Conservation (phyloP, 2,113 vertebrate species). For the Papio anubis region DNA sequence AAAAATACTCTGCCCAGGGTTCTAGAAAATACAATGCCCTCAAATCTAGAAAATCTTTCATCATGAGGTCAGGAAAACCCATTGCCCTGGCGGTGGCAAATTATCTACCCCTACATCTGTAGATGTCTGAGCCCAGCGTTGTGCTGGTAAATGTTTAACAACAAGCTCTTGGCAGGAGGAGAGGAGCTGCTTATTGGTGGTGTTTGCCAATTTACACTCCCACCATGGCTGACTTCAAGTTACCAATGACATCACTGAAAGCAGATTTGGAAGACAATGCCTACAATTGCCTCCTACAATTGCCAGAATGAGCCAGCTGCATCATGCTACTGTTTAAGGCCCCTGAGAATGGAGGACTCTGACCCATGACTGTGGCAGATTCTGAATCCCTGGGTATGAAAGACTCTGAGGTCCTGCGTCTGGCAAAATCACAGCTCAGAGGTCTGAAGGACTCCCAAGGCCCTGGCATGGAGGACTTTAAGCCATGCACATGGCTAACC, state of each 20-base stretch:
- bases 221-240: neutral
- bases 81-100: neutral
- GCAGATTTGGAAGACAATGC: neutral
- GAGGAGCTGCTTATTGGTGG: too few relatives aligned
- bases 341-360: neutral
- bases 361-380: neutral
- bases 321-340: neutral
- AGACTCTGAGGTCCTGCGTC: neutral
- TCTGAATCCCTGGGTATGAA: neutral
- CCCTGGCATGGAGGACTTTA: neutral
- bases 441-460: neutral
- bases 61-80: neutral
- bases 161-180: neutral
- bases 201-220: neutral
- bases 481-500: fast-evolving
- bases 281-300: fast-evolving
- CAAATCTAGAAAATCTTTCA: neutral
- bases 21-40: neutral
- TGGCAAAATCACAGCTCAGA: neutral
- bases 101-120: neutral
- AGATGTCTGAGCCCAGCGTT: neutral
- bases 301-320: fast-evolving
- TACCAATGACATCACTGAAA: neutral
- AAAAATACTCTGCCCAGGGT: neutral
- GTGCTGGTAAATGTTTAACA: neutral